Base-by-base conservation (phyloP, 92 coral and sea anemone species). In the Epizoanthus stellaris region DNA sequence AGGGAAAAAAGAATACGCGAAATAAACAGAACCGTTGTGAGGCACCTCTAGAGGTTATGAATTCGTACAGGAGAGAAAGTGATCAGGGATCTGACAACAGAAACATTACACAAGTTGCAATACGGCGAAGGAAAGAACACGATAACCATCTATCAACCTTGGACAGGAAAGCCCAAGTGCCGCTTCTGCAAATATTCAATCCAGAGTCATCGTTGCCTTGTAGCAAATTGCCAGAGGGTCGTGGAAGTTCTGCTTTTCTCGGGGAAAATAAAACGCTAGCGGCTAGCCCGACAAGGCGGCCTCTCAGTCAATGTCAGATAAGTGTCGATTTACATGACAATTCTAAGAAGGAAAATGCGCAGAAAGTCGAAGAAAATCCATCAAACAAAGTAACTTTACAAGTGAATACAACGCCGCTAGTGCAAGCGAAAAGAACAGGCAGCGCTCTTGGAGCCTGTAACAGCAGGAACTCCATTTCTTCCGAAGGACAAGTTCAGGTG, bases 401-500 rank as follows among this genome's bases (percentile, higher is more conserved):
- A 66, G 43, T 66, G 14, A 66, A 30, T 39, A 66, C 70, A 66
- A 21, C 11, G 13, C 69, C 69, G 36, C 34, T 30, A 16, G 42
- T 36, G 52, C 52, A 68, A 36, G 73, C 42, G 42, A 39, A 68
- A 38, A 43, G 73, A 38, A 15, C 73, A 68, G 34, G 49, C 20
- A 40, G 73, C 45, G 16, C 19, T 36, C 13, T 8, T 10, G 71
- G n/a, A 67, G 13, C 23, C 2, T 4, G 5, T 14, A 68, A 34
- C 73, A 12, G 14, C 5, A 3, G 73, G 20, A 38, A 25, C 45
- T 68, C 73, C 8, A 1, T 14, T 13, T 38, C 73, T 5, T 67
- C 71, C 4, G 73, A 13, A 7, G 49, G 73, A 25, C 89, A 85
- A 67, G 86, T 90, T 25, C 90, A 91, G 75, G 70, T 88, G 53